Conservation (phyloP, 2,888 invertebrate species). For the Heliconius ethilla region DNA sequence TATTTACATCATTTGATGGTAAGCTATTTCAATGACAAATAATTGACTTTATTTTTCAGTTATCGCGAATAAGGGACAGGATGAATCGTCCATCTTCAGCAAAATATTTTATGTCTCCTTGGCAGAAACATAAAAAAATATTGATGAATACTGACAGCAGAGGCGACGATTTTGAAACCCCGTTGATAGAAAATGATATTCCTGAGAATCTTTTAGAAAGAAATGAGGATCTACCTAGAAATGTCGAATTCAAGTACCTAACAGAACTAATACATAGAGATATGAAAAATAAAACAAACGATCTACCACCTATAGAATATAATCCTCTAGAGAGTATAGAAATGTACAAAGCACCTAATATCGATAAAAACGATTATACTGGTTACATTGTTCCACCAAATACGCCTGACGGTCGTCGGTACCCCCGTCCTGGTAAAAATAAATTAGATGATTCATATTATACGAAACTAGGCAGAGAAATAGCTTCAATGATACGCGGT, state of each 20-base stretch:
- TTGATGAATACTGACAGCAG: conserved; percentile 43
- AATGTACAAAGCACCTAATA: conserved; percentile 37
- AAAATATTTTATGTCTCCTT: conserved; percentile 33
- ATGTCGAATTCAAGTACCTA: conserved; percentile 69
- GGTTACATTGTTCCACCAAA: conserved; percentile 39
- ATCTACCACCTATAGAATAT: conserved; percentile 45
- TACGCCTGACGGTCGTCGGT: conserved; percentile 38
- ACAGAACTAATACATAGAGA: conserved; percentile 69
- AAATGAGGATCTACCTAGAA: conserved; percentile 47
- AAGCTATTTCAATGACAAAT: background rate
- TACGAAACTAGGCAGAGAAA: conserved; percentile 68
- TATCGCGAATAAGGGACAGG: conserved; percentile 35
- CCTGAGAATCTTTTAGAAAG: conserved; percentile 41
- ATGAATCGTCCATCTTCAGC: conserved; percentile 36
- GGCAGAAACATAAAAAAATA: conserved; percentile 47
- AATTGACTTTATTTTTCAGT: conserved; percentile 21
- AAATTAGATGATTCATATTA: conserved; percentile 62
- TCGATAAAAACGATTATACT: conserved; percentile 32
- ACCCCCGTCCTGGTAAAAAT: conserved; percentile 42
- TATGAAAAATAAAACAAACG: conserved; percentile 51
- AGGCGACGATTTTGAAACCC: conserved; percentile 44
- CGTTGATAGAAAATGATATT: conserved; percentile 43
- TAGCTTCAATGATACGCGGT: conserved; percentile 67
- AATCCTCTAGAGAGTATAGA: conserved; percentile 44
- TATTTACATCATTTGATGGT: background rate